Base-by-base conservation (phyloP, 2,113 vertebrate genomes). In the Antennarius striatus region DNA sequence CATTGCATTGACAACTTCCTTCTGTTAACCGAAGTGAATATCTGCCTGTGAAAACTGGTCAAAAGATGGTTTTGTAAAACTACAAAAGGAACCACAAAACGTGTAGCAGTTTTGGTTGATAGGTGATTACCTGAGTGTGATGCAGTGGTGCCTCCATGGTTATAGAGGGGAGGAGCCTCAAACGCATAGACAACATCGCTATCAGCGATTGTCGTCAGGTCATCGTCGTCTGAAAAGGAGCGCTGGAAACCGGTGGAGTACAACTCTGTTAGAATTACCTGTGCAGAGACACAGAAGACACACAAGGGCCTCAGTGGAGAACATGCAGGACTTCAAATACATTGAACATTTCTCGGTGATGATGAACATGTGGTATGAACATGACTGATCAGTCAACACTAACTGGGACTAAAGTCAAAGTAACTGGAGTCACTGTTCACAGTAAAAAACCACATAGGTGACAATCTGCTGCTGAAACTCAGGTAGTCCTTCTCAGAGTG, bases 221-320 rank as follows among this genome's bases (percentile, higher is more conserved):
- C 94, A 5, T 98, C 96, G 2, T 93, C 85, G n/a, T 98, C 94
- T 0, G 82, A 91, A 72, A 98, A 95, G 17, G 96, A 98, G 32
- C 94, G 94, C 75, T 95, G 94, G 89, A 96, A 93, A 2, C 96
- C 96, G 2, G 75, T 92, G 9, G 95, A 82, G 76, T 93, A 92
- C 77, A 98, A 42, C 87, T 98, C 96, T 2, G 91, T 88, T 59
- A 98, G 93, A 82, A 98, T 94, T 75, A 98, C 93, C 96, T 98
- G 86, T 9, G 32, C 46, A 51, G 48, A 68, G 17, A 15, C 32
- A 8, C 29, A 12, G 46, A 36, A 66, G 4, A 61, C 10, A 63
- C 10, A 39, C 13, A 11, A 36, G 7, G 5, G 32, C 32, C 4
- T 36, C 42, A 43, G 42, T 11, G 9, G 9, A 43, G 42, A 9